A percentile compares a stretch with the other conserved stretches of the same genome.
Conservation (phyloP, 2,888 invertebrate genomes). For the Ophion obscuratus region DNA sequence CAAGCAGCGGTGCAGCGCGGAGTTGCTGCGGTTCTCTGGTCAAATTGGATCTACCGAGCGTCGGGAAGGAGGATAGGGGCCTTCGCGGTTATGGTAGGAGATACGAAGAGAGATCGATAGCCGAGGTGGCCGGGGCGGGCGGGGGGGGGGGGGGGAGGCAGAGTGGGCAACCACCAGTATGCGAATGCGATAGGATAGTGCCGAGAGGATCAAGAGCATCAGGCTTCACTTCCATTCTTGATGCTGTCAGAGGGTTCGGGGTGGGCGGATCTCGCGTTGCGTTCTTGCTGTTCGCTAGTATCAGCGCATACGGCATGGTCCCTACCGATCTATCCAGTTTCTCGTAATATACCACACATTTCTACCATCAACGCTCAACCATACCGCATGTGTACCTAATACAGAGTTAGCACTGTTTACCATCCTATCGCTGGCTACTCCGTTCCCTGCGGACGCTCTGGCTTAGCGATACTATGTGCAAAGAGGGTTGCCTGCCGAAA, state of each 20-base stretch:
- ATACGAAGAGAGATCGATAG: constrained; percentile 57
- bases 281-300: constrained; percentile 26
- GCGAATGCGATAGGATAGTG: constrained; percentile 60
- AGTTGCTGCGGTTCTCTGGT: constrained; percentile 77
- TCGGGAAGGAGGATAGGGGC: constrained; percentile 66
- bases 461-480: constrained; percentile 35
- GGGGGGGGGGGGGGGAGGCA: constrained; percentile 19
- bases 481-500: constrained; percentile 28
- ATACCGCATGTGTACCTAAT: background rate
- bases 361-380: constrained; percentile 24
- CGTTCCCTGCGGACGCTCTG: constrained; percentile 33
- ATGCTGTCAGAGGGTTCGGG: constrained; percentile 27
- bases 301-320: constrained; percentile 34
- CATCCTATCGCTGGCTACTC: constrained; percentile 15
- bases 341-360: constrained; percentile 31
- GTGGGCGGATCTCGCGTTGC: constrained; percentile 21
- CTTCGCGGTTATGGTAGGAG: constrained; percentile 66
- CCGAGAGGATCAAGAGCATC: constrained; percentile 59
- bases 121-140: background rate
- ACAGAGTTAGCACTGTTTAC: constrained; percentile 16
- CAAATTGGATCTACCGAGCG: constrained; percentile 81
- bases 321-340: constrained; percentile 42
- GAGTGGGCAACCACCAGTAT: constrained; percentile 67
- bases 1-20: constrained; percentile 45
- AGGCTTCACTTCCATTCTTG: constrained; percentile 18